phyloP scores from a whole-genome alignment of 2,797 vertebrate species.

The Malurus splendens region DNA sequence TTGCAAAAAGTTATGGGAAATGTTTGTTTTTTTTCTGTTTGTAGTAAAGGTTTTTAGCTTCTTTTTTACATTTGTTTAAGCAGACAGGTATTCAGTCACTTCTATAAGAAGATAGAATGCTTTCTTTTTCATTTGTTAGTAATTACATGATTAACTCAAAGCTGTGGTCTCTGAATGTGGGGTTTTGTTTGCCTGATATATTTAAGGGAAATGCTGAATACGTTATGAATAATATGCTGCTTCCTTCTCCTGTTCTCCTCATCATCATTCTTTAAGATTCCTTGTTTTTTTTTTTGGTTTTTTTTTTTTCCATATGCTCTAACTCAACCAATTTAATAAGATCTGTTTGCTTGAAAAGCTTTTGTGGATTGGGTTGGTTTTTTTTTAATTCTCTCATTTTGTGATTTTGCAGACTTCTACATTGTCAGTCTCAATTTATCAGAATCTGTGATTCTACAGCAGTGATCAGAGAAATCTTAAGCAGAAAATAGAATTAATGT shows the following conservation, averaged over 20 bases:
- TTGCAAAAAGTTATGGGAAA: background rate
- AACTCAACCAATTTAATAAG: background rate
- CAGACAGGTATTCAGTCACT: background rate
- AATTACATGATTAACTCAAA: background rate
- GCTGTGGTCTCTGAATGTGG: background rate
- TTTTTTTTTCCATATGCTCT: background rate
- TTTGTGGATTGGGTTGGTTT: rapidly evolving
- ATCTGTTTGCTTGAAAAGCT: background rate
- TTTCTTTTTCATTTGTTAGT: background rate
- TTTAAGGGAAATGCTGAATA: background rate
- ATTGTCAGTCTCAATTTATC: background rate
- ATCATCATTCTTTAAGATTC: background rate
- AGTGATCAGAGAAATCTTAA: background rate
- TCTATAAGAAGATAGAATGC: background rate
- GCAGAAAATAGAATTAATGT: background rate
- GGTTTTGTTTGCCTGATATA: background rate
- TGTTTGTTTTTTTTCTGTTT: background rate
- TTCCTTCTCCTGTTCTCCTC: background rate
- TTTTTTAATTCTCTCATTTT: background rate
- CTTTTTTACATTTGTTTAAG: background rate
- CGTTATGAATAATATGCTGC: background rate
- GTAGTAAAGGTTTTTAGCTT: background rate
- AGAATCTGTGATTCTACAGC: background rate
- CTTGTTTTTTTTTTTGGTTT: background rate
- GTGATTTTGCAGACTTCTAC: background rate